Evolutionary conservation across 1,140 invertebrate species (phyloP), one percentile per base, ranked within the genome.

Genomic region (Lepidurus couesii): DNA sequence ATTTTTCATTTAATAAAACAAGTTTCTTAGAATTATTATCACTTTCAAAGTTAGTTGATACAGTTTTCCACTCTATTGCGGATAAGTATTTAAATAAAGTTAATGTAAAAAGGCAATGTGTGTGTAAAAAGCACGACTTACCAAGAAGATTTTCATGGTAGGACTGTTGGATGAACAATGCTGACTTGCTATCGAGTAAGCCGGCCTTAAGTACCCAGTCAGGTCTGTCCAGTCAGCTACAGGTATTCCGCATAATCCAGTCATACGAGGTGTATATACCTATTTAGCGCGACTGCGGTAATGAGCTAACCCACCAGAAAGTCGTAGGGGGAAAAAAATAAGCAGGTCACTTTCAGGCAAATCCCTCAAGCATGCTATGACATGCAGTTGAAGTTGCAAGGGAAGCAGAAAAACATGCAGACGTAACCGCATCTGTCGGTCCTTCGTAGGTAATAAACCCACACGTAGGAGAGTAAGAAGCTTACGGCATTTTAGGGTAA

Each of bases 191-290:
- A 21, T 16, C 13, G 53, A n/a, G 8, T 65, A 7, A 11, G 21
- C 16, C 53, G 21, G 53, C 53, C 53, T 65, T 65, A 16, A 65
- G 53, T 65, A 16, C 53, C 53, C 53, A 65, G 53, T 65, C 21
- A 65, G 13, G 16, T 34, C 34, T 34, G 34, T 34, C 34, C 34
- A 34, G 26, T 26, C 26, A 26, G 26, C 26, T 26, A 2, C 8
- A 21, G 47, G 13, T 65, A 65, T 65, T 65, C 53, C 53, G 53
- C 53, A 65, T 65, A 65, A 65, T 65, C 53, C 53, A 11, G 53
- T 65, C 53, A 21, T 65, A 9, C 53, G 21, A 16, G 21, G 53
- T 7, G 5, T 10, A 13, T 13, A 3, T 4, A 34, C 34, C 53
- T 65, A 13, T n/a, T 65, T 65, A 65, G 21, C 53, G 13, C 9